phyloP scores from a whole-genome alignment of 2,797 vertebrate genomes.

The Esox lucius region DNA sequence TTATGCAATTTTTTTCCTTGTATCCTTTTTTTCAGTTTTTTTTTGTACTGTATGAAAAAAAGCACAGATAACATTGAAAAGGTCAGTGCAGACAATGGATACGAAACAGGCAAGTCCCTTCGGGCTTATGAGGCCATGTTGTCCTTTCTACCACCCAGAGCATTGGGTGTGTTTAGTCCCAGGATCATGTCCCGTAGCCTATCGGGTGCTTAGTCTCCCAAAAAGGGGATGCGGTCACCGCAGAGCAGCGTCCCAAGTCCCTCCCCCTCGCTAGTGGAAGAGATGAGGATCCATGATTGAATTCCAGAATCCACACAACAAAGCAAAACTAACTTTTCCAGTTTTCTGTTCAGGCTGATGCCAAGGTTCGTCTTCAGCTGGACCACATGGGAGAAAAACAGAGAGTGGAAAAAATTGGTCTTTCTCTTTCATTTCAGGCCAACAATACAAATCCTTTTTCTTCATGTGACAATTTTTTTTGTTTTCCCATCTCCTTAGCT shows the following conservation, averaged over 20 bases:
- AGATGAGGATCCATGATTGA: slow-evolving; percentile 47
- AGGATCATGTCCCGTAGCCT: slow-evolving; percentile 41
- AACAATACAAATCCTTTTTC: slow-evolving; percentile 64
- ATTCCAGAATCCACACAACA: slow-evolving; percentile 55
- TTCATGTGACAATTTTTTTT: slow-evolving; percentile 48
- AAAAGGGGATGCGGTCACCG: background rate
- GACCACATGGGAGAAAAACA: slow-evolving; percentile 43
- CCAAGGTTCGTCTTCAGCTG: slow-evolving; percentile 45
- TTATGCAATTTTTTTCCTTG: slow-evolving; percentile 59
- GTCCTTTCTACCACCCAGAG: slow-evolving; percentile 44
- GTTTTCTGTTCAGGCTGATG: slow-evolving; percentile 37
- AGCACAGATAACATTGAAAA: slow-evolving; percentile 75
- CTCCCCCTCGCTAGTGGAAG: slow-evolving; percentile 29
- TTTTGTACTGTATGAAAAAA: slow-evolving; percentile 69
- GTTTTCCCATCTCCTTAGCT: slow-evolving; percentile 79
- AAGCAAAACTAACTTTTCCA: slow-evolving; percentile 42
- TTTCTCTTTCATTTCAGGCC: slow-evolving; percentile 56
- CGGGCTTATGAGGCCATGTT: slow-evolving; percentile 50
- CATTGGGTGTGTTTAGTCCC: slow-evolving; percentile 56
- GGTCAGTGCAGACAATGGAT: slow-evolving; percentile 79
- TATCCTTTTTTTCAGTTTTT: slow-evolving; percentile 54
- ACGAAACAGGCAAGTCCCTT: slow-evolving; percentile 72
- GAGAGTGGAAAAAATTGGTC: slow-evolving; percentile 54
- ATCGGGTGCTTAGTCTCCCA: slow-evolving; percentile 23
- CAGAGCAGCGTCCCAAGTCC: slow-evolving; percentile 61